Base-by-base conservation (phyloP, 2,113 vertebrate genomes). In the Mastomys natalensis region DNA sequence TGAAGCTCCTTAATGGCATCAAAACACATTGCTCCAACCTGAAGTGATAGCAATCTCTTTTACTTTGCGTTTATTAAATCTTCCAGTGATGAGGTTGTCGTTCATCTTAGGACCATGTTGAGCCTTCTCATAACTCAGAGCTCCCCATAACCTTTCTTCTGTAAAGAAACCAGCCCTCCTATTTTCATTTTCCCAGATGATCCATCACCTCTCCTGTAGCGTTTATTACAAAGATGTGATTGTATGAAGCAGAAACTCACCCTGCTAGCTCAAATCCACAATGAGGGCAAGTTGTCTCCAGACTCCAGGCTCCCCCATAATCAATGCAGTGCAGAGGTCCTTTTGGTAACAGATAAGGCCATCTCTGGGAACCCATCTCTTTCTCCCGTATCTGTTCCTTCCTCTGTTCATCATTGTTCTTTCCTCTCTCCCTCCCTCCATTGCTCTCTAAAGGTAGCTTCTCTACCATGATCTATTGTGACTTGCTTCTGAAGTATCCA, bases 191-290 rank as follows among this genome's bases (percentile, higher is more conserved):
- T 84, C 37, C 81, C 58, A 85, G 15, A 45, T 21, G 11, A 31
- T 19, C 26, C 15, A 5, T 4, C 10, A 16, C 51, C 43, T 7
- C 48, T 21, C 45, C 15, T 10, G 16, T 7, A 64, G 5, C 3
- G 31, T 90, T 95, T 60, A 13, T 88, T 60, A 40, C 37, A 74
- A 22, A 97, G 22, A 64, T 70, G 62, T 76, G 53, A 78, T 48
- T 43, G 1, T 48, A 29, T 58, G 31, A 62, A 82, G 72, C 15
- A 88, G 66, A 88, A 55, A 31, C 24, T 84, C 45, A 77, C 7
- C 34, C 53, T 7, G 2, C 34, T 43, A 3, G 7, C 17, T 89
- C 45, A 51, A 2, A 58, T 26, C 17, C 81, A 78, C 34, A 26
- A 8, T 34, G 21, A 78, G 43, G 34, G 0, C 5, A 2, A 37